phyloP scores from a whole-genome alignment of 2,797 vertebrate genomes.

The Aratinga solstitialis region DNA sequence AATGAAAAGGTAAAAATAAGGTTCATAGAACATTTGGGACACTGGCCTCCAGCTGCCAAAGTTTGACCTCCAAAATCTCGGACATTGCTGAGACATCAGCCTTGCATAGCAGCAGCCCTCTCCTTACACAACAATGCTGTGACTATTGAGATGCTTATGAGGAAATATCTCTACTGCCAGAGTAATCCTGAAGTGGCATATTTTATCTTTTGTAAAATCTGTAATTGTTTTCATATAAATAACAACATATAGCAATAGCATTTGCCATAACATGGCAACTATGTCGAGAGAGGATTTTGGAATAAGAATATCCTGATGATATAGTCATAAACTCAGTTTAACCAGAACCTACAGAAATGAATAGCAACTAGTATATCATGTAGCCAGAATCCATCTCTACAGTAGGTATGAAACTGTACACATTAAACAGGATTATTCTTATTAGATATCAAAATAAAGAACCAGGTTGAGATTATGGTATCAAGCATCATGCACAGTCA shows the following conservation, averaged over 20 bases:
- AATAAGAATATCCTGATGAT: neutral
- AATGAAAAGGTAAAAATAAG: neutral
- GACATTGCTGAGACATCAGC: neutral
- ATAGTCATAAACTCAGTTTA: neutral
- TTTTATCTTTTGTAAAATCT: neutral
- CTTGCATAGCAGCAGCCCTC: neutral
- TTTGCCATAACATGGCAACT: neutral
- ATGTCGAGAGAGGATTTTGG: neutral
- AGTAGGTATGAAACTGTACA: neutral
- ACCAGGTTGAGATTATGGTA: neutral
- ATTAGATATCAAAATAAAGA: neutral
- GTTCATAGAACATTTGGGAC: neutral
- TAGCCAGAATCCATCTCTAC: neutral
- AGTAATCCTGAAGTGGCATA: neutral
- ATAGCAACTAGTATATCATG: neutral
- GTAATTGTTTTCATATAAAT: neutral
- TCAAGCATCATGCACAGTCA: neutral
- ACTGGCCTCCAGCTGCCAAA: neutral
- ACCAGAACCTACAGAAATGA: neutral
- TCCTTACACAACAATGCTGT: neutral
- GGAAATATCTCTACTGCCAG: neutral
- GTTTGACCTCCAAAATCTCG: neutral
- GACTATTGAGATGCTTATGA: neutral
- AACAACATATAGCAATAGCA: neutral
- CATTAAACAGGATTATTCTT: neutral